Evolutionary conservation across 2,888 invertebrate genomes (phyloP).

Genomic region (Acanthoscelides obtectus): DNA sequence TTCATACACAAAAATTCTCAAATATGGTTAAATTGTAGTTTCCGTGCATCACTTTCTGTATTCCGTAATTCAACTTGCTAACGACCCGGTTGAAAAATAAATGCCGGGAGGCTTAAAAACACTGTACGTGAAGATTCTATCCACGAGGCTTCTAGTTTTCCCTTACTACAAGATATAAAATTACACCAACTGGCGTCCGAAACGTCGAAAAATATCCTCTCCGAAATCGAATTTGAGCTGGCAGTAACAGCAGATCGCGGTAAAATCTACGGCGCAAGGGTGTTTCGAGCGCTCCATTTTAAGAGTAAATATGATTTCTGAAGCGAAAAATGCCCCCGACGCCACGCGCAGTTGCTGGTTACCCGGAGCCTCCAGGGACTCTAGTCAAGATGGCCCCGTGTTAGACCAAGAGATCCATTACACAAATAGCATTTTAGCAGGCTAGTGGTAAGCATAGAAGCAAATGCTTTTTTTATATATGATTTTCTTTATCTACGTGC

Average conservation of each 20-base stretch:
- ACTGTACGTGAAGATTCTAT: too few relatives aligned
- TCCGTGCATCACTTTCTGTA: too few relatives aligned
- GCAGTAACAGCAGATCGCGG: conserved; percentile 24
- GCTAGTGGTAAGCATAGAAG: too few relatives aligned
- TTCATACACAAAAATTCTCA: too few relatives aligned
- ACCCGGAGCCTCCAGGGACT: conserved; percentile 35
- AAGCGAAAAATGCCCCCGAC: conserved; percentile 30
- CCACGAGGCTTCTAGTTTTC: background rate
- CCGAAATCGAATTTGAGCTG: conserved; percentile 29
- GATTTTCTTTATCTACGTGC: too few relatives aligned
- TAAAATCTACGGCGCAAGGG: background rate
- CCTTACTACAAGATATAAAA: conserved; percentile 15
- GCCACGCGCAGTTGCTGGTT: conserved; percentile 22
- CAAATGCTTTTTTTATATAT: too few relatives aligned
- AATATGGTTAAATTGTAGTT: too few relatives aligned
- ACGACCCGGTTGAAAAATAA: too few relatives aligned
- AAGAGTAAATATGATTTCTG: conserved; percentile 37
- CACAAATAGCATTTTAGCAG: too few relatives aligned
- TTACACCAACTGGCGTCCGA: conserved; percentile 15
- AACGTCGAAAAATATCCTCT: conserved; percentile 27
- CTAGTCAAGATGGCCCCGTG: conserved; percentile 38
- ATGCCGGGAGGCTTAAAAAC: too few relatives aligned
- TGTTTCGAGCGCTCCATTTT: background rate
- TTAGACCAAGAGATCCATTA: background rate
- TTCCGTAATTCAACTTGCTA: too few relatives aligned